phyloP scores from a whole-genome alignment of 2,113 vertebrate species.

The Promerops cafer region DNA sequence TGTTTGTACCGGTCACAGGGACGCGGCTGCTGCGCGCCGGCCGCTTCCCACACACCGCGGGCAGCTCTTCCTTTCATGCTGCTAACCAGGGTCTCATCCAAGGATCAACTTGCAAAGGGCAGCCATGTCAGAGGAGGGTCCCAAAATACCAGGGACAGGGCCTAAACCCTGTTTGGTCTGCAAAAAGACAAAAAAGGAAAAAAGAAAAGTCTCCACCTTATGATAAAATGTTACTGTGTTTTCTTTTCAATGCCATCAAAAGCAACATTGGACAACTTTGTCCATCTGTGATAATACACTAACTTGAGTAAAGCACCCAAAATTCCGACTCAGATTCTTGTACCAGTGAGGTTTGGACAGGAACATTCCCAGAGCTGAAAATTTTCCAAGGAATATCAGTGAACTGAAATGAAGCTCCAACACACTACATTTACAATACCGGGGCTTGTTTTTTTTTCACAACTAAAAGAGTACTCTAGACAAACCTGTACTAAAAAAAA shows the following conservation, averaged over 20 bases:
- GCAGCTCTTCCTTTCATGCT: slow-evolving; percentile 25
- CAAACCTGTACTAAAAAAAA: neutral
- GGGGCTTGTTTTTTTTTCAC: neutral
- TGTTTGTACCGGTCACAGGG: slow-evolving; percentile 83
- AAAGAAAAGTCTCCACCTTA: neutral
- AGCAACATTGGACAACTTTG: neutral
- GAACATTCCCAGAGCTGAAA: neutral
- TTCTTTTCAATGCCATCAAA: neutral
- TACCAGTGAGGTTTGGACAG: neutral
- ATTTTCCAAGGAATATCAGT: neutral
- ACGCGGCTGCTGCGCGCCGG: neutral
- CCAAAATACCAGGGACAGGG: neutral
- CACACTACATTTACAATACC: neutral
- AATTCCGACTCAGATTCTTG: neutral
- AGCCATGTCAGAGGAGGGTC: neutral
- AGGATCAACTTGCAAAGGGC: neutral
- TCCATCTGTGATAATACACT: neutral
- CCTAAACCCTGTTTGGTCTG: neutral
- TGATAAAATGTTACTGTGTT: neutral
- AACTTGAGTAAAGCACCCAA: neutral
- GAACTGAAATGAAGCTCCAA: neutral
- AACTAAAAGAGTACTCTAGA: neutral
- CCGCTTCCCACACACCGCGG: slow-evolving; percentile 61
- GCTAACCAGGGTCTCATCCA: neutral
- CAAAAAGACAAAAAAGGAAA: neutral